A percentile compares a stretch with the other conserved stretches of the same genome.
phyloP scores from a whole-genome alignment of 2,797 vertebrate species.

The Pangasius krempfi region DNA sequence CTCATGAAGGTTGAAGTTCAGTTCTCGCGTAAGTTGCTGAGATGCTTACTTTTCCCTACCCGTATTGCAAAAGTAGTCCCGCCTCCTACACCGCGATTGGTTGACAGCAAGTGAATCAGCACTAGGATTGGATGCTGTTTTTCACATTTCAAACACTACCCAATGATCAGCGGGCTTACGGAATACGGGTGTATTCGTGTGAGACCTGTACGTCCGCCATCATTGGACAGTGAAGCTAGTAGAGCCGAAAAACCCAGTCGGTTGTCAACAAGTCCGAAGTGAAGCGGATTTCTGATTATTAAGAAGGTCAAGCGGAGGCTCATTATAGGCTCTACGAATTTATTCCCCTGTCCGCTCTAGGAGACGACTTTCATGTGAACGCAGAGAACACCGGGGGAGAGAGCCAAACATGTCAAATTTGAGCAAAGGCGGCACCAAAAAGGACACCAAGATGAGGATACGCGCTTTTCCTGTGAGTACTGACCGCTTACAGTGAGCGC shows the following conservation, averaged over 20 bases:
- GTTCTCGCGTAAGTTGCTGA: slow-evolving; percentile 4
- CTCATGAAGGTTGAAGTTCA: neutral
- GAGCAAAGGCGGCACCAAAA: slow-evolving; percentile 96
- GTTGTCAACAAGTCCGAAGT: slow-evolving; percentile 78
- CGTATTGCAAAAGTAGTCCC: neutral
- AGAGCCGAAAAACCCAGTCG: slow-evolving; percentile 73
- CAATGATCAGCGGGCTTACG: neutral
- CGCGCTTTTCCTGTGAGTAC: slow-evolving; percentile 96
- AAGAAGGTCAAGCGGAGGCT: slow-evolving; percentile 73
- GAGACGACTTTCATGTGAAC: slow-evolving; percentile 78
- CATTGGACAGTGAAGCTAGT: slow-evolving; percentile 69
- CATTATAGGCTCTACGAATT: slow-evolving; percentile 66
- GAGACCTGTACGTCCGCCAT: slow-evolving; percentile 81
- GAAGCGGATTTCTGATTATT: slow-evolving; percentile 65
- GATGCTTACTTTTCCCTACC: neutral
- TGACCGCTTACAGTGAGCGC: slow-evolving; percentile 59
- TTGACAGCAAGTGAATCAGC: accelerated
- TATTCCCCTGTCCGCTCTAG: slow-evolving; percentile 64
- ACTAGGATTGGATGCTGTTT: neutral
- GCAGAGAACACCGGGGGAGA: slow-evolving; percentile 68
- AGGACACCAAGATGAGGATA: slow-evolving; percentile 99
- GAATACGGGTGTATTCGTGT: neutral
- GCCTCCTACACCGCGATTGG: neutral
- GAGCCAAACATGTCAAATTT: slow-evolving; percentile 93
- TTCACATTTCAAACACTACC: neutral